Conservation (phyloP, 92 coral and sea anemone genomes). For the Zoanthus sociatus region DNA sequence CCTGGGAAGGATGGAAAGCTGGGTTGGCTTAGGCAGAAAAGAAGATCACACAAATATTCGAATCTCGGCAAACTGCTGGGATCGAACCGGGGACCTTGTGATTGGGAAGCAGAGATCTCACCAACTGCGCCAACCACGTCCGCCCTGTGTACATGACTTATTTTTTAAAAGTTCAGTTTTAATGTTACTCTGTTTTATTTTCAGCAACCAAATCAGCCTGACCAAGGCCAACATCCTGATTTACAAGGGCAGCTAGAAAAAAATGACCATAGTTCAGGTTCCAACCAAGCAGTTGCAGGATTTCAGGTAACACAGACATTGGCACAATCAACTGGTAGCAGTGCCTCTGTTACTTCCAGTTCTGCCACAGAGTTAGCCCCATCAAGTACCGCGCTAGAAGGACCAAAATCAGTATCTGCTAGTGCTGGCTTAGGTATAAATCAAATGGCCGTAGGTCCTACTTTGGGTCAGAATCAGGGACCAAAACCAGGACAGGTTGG, state of each 20-base stretch:
- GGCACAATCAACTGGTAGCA: not conserved
- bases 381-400: not conserved
- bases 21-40: too few species aligned
- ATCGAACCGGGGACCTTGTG: too few species aligned
- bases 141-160: not conserved
- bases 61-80: too few species aligned
- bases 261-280: not conserved
- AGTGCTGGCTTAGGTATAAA: constrained; percentile 4
- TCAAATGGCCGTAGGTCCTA: not conserved
- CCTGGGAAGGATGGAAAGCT: too few species aligned
- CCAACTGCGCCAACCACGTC: too few species aligned
- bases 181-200: not conserved
- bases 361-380: constrained; percentile 2
- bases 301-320: constrained; percentile 29
- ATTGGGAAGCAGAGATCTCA: too few species aligned
- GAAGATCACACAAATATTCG: too few species aligned
- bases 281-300: not conserved
- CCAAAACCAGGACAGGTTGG: constrained; percentile 9
- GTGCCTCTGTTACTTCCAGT: not conserved
- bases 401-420: constrained; percentile 8
- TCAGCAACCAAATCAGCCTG: constrained; percentile 26
- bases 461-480: not conserved
- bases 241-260: constrained; percentile 24
- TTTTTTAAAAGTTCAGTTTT: not conserved
- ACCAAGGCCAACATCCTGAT: constrained; percentile 22